Evolutionary conservation across 2,888 invertebrate genomes (phyloP).

Genomic region (Philonicus albiceps): DNA sequence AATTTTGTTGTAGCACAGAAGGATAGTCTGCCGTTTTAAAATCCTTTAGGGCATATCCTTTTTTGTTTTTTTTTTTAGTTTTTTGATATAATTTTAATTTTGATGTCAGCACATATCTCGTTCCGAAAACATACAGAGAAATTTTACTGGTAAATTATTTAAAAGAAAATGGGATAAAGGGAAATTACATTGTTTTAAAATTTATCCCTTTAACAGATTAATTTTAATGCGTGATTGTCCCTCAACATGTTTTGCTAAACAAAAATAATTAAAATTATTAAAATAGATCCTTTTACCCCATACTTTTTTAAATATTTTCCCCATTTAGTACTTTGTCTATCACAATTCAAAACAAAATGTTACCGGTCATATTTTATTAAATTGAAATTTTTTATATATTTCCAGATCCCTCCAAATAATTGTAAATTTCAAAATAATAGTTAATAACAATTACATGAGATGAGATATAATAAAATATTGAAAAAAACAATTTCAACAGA

Average conservation of each 20-base stretch:
- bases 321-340: too few species aligned
- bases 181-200: not conserved
- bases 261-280: too few species aligned
- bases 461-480: not conserved
- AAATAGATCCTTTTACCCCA: too few species aligned
- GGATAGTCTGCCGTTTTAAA: not conserved
- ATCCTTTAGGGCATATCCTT: not conserved
- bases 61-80: too few species aligned
- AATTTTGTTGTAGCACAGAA: not conserved
- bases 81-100: not conserved
- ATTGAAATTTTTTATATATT: not conserved
- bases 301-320: too few species aligned
- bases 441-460: not conserved
- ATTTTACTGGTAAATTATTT: not conserved
- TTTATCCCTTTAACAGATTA: too few species aligned
- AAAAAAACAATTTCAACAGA: not conserved
- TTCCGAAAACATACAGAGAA: not conserved
- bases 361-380: not conserved
- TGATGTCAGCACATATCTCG: not conserved
- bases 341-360: too few species aligned
- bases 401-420: not conserved
- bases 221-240: too few species aligned
- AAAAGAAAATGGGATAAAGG: not conserved
- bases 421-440: not conserved
- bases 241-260: too few species aligned